Percentiles rank a stretch among this genome's conserved stretches.
Evolutionary conservation across 2,888 invertebrate genomes (phyloP).

Genomic region (Drosophila anceps): DNA sequence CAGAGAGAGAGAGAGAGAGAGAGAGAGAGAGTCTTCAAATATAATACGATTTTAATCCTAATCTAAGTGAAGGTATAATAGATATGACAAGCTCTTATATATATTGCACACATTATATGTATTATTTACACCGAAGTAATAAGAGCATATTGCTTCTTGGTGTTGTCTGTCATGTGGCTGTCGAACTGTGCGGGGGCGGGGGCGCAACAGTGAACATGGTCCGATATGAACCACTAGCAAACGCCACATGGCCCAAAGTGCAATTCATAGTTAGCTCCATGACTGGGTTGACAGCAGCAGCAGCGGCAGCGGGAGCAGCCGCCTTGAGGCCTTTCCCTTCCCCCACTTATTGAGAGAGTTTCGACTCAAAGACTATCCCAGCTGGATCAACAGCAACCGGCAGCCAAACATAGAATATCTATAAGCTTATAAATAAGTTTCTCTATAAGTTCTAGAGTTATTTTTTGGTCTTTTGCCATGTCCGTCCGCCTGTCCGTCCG

Average conservation of each 20-base stretch:
- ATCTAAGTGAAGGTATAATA: no score
- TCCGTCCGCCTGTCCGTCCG: not conserved
- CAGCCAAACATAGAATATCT: not conserved
- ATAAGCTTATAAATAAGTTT: not conserved
- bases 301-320: no score
- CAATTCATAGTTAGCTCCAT: constrained; percentile 41
- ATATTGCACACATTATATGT: no score
- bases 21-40: no score
- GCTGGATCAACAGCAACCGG: not conserved
- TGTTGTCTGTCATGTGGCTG: constrained; percentile 24
- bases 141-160: no score
- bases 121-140: no score
- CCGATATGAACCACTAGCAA: constrained; percentile 20
- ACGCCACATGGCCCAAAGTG: constrained; percentile 47
- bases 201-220: not conserved
- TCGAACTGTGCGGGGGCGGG: constrained; percentile 33
- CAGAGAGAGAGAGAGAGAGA: no score
- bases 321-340: not conserved
- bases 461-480: not conserved
- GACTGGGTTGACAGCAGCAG: not conserved
- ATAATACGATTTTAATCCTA: no score
- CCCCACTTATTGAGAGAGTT: not conserved
- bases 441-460: not conserved
- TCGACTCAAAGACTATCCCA: not conserved
- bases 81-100: no score